phyloP scores from a whole-genome alignment of 2,888 invertebrate genomes.

The Timema cristinae region DNA sequence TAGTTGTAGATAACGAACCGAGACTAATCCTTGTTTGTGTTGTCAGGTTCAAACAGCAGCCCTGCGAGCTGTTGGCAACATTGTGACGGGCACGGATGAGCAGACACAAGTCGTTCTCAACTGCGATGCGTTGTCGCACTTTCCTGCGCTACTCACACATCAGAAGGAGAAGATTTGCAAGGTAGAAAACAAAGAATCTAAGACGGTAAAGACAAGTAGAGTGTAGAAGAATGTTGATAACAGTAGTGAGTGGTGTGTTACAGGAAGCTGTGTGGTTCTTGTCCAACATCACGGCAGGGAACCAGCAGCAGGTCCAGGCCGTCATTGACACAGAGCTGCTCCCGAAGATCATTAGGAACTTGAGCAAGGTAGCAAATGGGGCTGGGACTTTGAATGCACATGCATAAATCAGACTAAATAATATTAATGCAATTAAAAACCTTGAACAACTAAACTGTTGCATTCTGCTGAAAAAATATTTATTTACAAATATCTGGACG shows the following conservation, averaged over 20 bases:
- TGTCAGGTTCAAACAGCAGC: conserved; percentile 82
- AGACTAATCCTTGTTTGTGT: conserved; percentile 9
- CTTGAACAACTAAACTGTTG: too few relatives aligned
- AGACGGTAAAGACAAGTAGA: too few relatives aligned
- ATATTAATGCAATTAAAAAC: too few relatives aligned
- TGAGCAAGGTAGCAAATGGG: conserved; percentile 55
- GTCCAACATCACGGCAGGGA: conserved; percentile 98
- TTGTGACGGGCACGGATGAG: conserved; percentile 97
- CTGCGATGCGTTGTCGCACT: conserved; percentile 90
- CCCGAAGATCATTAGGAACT: conserved; percentile 90
- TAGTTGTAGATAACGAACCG: background rate
- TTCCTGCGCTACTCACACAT: conserved; percentile 87
- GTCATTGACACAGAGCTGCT: conserved; percentile 89
- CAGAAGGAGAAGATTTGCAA: conserved; percentile 99
- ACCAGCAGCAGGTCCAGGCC: conserved; percentile 94
- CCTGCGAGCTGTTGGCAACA: conserved; percentile 94
- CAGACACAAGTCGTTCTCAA: conserved; percentile 98
- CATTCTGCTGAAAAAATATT: too few relatives aligned
- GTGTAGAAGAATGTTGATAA: too few relatives aligned
- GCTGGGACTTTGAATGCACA: too few relatives aligned
- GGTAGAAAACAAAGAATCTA: conserved; percentile 39
- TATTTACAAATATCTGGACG: too few relatives aligned
- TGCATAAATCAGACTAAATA: too few relatives aligned
- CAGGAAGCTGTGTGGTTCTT: conserved; percentile 97
- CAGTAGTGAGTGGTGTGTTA: conserved; percentile 21